Percentiles rank a stretch among this genome's conserved stretches.
These are phyloP conservation scores for Cylindroiulus punctatus DNA, from an alignment of 2,888 invertebrate genomes.

Conservation along the genomic window DNA sequence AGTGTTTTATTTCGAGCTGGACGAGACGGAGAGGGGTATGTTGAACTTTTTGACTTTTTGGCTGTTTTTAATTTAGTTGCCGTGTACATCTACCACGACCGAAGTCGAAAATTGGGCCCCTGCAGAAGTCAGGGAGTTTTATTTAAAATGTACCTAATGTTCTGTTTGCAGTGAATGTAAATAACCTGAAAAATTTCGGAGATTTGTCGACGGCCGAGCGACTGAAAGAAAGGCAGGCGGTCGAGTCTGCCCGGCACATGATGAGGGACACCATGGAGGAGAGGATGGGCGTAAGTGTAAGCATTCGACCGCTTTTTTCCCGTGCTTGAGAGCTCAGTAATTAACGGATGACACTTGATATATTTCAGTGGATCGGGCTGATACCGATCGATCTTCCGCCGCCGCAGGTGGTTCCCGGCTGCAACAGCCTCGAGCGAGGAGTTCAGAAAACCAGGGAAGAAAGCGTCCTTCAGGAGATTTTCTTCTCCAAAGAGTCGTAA, in stretches of 20 bases:
- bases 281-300: conserved; percentile 70
- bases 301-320: neutral
- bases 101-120: no score
- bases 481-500: conserved; percentile 64
- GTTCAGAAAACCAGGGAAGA: conserved; percentile 89
- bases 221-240: conserved; percentile 74
- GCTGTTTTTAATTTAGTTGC: no score
- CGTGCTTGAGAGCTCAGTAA: neutral
- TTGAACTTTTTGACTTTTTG: no score
- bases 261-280: conserved; percentile 78
- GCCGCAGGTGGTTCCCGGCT: conserved; percentile 64
- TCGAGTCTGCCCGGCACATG: conserved; percentile 58
- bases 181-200: conserved; percentile 79
- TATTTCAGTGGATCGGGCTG: conserved; percentile 75
- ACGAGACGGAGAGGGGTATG: conserved; percentile 85
- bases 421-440: conserved; percentile 84
- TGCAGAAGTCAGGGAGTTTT: no score
- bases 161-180: conserved; percentile 84
- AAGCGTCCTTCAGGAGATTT: conserved; percentile 74
- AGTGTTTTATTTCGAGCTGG: conserved; percentile 89
- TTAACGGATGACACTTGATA: neutral
- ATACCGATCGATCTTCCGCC: conserved; percentile 72
- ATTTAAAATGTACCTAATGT: no score
- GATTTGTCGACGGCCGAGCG: conserved; percentile 93
- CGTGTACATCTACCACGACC: no score